Evolutionary conservation across 2,113 vertebrate species (phyloP).

Genomic region (Apaloderma vittatum): DNA sequence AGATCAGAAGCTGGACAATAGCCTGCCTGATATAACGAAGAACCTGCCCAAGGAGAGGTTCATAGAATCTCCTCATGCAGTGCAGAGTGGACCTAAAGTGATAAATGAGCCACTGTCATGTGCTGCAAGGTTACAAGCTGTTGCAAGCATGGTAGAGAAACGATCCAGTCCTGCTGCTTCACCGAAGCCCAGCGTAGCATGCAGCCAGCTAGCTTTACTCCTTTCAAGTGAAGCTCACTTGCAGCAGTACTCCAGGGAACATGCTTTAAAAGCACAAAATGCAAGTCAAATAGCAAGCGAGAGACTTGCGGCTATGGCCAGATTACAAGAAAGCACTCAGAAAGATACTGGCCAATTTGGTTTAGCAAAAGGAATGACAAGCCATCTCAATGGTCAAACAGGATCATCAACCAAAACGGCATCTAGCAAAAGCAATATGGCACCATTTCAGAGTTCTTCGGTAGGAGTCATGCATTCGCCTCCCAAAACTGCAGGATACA

Average conservation of each 20-base stretch:
- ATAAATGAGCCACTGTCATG: slow-evolving; percentile 89
- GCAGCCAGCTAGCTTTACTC: slow-evolving; percentile 94
- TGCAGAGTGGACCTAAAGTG: slow-evolving; percentile 82
- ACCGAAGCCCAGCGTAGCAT: slow-evolving; percentile 95
- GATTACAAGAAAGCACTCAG: slow-evolving; percentile 85
- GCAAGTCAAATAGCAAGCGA: slow-evolving; percentile 93
- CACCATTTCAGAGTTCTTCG: slow-evolving; percentile 81
- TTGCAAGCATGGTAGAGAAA: slow-evolving; percentile 95
- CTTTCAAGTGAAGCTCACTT: slow-evolving; percentile 98
- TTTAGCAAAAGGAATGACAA: slow-evolving; percentile 82
- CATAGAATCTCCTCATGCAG: slow-evolving; percentile 85
- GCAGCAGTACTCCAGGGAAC: slow-evolving; percentile 97
- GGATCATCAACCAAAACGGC: slow-evolving; percentile 82
- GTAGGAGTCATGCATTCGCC: slow-evolving; percentile 74
- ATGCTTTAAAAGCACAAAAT: slow-evolving; percentile 94
- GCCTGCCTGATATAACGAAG: slow-evolving; percentile 86
- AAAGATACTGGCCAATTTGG: slow-evolving; percentile 82
- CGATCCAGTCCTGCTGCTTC: slow-evolving; percentile 92
- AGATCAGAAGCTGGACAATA: slow-evolving; percentile 83
- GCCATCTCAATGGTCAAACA: slow-evolving; percentile 86
- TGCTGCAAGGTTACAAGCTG: slow-evolving; percentile 92
- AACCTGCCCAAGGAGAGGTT: slow-evolving; percentile 84
- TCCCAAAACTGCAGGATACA: slow-evolving; percentile 83
- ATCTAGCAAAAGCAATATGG: slow-evolving; percentile 79
- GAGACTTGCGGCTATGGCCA: slow-evolving; percentile 95